Evolutionary conservation across 1,140 invertebrate genomes (phyloP).

Genomic region (Drosophila bocki): DNA sequence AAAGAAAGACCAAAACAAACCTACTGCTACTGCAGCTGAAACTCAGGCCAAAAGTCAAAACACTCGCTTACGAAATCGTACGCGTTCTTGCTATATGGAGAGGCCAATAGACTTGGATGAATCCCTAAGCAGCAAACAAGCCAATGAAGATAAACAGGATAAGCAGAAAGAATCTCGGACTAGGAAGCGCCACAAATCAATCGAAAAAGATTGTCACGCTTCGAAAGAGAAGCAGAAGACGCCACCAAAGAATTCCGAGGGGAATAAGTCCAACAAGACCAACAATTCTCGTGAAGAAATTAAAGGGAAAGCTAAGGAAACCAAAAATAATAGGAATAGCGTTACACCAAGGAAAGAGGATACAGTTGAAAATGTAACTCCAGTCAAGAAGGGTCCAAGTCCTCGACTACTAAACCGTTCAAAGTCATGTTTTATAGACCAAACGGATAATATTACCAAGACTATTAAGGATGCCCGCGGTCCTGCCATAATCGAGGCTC

Average conservation of each 20-base stretch:
- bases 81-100: conserved; percentile 4
- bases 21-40: too few species aligned
- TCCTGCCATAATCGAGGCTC: conserved; percentile 59
- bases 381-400: background rate
- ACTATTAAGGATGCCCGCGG: background rate
- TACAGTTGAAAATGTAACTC: background rate
- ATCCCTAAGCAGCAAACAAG: background rate
- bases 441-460: background rate
- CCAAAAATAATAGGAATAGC: background rate
- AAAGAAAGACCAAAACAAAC: background rate
- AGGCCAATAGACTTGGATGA: background rate
- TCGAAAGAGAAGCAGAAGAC: background rate
- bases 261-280: background rate
- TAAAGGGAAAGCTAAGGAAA: background rate
- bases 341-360: background rate
- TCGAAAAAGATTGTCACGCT: background rate
- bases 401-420: conserved; percentile 1
- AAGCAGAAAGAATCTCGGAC: background rate
- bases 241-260: background rate
- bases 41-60: background rate
- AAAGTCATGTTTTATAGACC: background rate
- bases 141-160: background rate
- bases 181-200: background rate
- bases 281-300: background rate
- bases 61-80: conserved; percentile 5